Evolutionary conservation across 2,113 vertebrate genomes (phyloP).

Genomic region (Mystacornis crossleyi): DNA sequence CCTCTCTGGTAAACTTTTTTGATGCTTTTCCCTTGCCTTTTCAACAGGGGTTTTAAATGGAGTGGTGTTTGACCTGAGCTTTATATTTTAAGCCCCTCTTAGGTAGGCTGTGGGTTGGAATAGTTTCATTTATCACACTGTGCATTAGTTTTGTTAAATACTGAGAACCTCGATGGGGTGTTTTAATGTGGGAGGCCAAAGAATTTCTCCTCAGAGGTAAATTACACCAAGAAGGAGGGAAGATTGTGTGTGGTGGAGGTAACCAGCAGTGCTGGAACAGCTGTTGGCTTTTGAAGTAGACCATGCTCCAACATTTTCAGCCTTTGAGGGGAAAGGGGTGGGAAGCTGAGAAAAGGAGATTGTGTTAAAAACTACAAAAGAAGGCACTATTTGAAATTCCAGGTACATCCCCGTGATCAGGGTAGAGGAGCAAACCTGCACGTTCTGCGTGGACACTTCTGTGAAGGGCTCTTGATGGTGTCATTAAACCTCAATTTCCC

Average conservation of each 20-base stretch:
- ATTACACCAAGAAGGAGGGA: neutral
- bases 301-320: neutral
- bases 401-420: neutral
- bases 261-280: neutral
- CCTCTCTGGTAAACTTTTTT: neutral
- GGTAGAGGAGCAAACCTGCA: neutral
- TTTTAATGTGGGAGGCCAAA: slow-evolving; percentile 1
- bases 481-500: neutral
- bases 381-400: neutral
- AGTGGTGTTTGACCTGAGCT: neutral
- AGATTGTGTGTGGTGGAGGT: neutral
- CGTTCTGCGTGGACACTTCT: neutral
- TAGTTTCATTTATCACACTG: neutral
- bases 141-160: neutral
- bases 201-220: neutral
- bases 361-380: neutral
- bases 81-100: neutral
- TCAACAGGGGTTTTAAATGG: neutral
- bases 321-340: neutral
- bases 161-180: neutral
- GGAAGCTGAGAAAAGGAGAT: neutral
- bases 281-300: neutral
- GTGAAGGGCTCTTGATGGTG: neutral
- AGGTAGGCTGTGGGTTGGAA: neutral
- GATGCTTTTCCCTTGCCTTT: neutral